Percentiles rank a stretch among this genome's conserved stretches.
Conservation (phyloP, 2,888 invertebrate genomes). For the Oligia strigilis region DNA sequence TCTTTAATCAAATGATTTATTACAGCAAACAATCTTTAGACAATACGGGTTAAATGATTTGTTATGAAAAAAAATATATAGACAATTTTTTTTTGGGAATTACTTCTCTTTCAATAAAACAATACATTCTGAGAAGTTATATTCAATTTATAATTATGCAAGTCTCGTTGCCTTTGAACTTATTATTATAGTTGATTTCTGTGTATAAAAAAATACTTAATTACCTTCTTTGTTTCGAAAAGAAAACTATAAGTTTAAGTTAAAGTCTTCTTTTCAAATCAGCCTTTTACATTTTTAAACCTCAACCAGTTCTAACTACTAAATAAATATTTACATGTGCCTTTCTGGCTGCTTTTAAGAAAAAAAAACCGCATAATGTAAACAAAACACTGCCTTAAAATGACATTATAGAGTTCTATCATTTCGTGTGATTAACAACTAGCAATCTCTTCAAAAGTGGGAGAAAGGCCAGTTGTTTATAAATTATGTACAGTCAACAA, state of each 20-base stretch:
- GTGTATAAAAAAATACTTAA: background rate
- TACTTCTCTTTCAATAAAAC: constrained; percentile 10
- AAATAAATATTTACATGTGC: constrained; percentile 12
- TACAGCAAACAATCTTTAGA: too few species aligned
- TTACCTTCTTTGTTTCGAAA: constrained; percentile 55
- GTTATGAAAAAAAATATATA: too few species aligned
- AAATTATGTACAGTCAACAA: too few species aligned
- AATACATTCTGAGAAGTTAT: background rate
- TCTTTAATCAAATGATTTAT: too few species aligned
- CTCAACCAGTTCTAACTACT: constrained; percentile 6
- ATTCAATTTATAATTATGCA: constrained; percentile 3
- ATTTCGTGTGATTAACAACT: background rate
- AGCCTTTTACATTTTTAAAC: constrained; percentile 12
- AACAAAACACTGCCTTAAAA: background rate
- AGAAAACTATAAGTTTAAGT: constrained; percentile 59
- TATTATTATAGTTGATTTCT: background rate
- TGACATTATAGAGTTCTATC: background rate
- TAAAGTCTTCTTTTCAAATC: constrained; percentile 66
- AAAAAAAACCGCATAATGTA: background rate
- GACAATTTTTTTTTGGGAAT: too few species aligned
- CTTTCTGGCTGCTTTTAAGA: background rate
- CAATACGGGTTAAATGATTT: too few species aligned
- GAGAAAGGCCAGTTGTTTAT: background rate
- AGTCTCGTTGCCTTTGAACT: background rate
- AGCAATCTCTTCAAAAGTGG: background rate